A percentile compares a stretch with the other conserved stretches of the same genome.
These are phyloP conservation scores for Laupala kohalensis DNA, from an alignment of 1,140 invertebrate species.

Conservation along the genomic window DNA sequence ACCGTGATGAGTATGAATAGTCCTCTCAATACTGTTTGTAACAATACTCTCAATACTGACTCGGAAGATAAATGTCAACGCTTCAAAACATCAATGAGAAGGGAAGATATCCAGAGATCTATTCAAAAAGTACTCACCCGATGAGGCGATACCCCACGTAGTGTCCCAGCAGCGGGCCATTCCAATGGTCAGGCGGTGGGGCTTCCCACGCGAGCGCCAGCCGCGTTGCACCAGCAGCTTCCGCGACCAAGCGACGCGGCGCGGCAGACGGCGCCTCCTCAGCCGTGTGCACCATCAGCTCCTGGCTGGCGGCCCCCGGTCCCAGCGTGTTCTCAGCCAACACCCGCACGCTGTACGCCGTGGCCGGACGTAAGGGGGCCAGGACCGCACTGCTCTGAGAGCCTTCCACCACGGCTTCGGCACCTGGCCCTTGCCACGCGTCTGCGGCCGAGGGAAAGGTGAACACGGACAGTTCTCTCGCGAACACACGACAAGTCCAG, in stretches of 20 bases:
- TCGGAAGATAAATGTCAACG: too few species aligned
- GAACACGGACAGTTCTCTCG: not conserved
- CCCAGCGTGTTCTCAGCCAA: conserved; percentile 33
- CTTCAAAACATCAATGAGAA: too few species aligned
- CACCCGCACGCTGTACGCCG: conserved; percentile 33
- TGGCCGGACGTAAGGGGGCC: conserved; percentile 31
- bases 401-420: conserved; percentile 15
- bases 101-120: too few species aligned
- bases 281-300: conserved; percentile 24
- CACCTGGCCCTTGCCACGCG: conserved; percentile 10
- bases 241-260: conserved; percentile 31
- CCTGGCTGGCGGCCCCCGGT: conserved; percentile 28
- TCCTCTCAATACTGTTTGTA: too few species aligned
- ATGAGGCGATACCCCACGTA: conserved; percentile 34
- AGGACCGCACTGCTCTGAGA: conserved; percentile 22
- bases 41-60: too few species aligned
- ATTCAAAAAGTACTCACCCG: too few species aligned
- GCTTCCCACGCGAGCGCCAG: conserved; percentile 35
- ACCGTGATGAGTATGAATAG: too few species aligned
- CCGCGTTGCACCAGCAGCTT: conserved; percentile 32
- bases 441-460: conserved; percentile 3
- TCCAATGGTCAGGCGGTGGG: conserved; percentile 29
- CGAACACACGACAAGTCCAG: not conserved
- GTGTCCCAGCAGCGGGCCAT: conserved; percentile 38
- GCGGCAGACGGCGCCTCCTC: conserved; percentile 37